Evolutionary conservation across 2,113 vertebrate species (phyloP), one percentile per base, ranked within the genome.

Genomic region (Cavia aperea): DNA sequence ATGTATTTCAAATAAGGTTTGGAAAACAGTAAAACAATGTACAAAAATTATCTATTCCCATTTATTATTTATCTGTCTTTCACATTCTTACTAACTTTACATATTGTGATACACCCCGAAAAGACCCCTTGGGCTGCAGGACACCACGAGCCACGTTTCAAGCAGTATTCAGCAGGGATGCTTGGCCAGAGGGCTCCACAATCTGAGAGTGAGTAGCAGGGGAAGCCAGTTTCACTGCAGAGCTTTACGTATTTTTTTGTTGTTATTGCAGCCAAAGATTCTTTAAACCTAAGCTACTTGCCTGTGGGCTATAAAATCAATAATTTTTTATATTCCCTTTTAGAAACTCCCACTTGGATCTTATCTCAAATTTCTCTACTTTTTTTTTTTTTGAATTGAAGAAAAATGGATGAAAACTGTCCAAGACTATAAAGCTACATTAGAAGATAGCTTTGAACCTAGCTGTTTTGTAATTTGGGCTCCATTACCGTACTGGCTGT

Each of bases 1-100:
- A 90, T 94, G 39, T 36, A 93, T 81, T 92, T 78, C 46, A 78
- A 91, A 54, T 75, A 85, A 54, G 13, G 90, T 93, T 13, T 89
- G 18, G 54, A 92, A 92, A 77, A 95, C 79, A 92, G 29, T 54
- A 91, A 49, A 91, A 88, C 31, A 78, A 58, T 82, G 5, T 66
- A 60, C 43, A 95, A 93, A 94, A 91, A 60, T 89, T 87, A 81
- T 72, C 62, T 62, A 29, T 83, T 92, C 66, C 54, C 90, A 94
- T 75, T 54, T 46, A 93, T 72, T 89, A 84, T 95, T 65, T 83
- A 81, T 51, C 43, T 95, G 86, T n/a, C 5, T 78, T 89, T 94
- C 93, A 65, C 13, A 79, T 33, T 79, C 63, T 90, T n/a, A 58
- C 19, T 31, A 83, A 39, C 31, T 82, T 16, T 92, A 60, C 4